Conservation (phyloP, 2,888 invertebrate species). For the Calephelis perditalis region DNA sequence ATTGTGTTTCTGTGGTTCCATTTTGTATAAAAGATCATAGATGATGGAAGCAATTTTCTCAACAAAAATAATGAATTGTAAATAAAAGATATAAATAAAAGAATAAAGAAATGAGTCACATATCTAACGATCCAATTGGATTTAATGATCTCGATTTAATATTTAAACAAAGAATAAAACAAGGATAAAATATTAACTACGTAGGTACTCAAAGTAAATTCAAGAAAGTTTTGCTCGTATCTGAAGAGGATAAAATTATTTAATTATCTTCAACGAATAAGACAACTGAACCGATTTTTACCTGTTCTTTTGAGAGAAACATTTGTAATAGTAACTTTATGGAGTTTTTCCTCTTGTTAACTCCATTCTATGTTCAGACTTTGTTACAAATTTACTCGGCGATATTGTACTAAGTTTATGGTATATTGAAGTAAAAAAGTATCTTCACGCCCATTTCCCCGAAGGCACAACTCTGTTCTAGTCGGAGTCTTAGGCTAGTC, state of each 20-base stretch:
- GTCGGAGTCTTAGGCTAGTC: too few relatives aligned
- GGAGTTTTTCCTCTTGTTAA: conserved; percentile 61
- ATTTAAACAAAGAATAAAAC: not conserved
- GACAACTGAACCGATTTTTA: conserved; percentile 40
- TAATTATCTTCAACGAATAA: conserved; percentile 33
- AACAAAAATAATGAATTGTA: too few relatives aligned
- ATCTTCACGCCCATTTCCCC: too few relatives aligned
- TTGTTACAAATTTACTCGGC: conserved; percentile 7
- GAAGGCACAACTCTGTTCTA: too few relatives aligned
- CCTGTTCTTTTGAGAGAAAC: conserved; percentile 59
- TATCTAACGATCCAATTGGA: too few relatives aligned
- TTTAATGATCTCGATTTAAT: not conserved
- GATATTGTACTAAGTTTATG: not conserved
- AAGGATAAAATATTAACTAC: not conserved
- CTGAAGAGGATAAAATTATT: conserved; percentile 20
- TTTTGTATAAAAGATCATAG: too few relatives aligned
- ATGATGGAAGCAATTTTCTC: too few relatives aligned
- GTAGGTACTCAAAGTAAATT: not conserved
- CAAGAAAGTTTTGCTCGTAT: conserved; percentile 2
- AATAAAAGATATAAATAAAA: too few relatives aligned
- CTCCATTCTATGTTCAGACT: conserved; percentile 32
- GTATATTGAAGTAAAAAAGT: not conserved
- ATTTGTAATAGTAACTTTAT: conserved; percentile 48
- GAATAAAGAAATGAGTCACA: too few relatives aligned
- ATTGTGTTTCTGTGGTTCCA: too few relatives aligned